Evolutionary conservation across 2,888 invertebrate species (phyloP).

Genomic region (Himalopsyche anomala): DNA sequence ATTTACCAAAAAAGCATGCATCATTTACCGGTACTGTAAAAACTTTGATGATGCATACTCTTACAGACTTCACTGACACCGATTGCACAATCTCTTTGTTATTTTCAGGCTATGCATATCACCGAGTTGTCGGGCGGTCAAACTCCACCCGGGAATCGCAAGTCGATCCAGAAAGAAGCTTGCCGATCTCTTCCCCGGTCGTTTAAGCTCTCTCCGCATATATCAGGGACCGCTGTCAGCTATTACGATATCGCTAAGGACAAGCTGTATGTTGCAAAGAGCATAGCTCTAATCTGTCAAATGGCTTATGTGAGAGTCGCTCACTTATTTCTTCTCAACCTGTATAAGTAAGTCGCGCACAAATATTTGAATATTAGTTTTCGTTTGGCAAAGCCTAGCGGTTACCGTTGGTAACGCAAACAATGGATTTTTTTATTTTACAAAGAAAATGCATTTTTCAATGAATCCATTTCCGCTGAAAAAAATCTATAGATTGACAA

Average conservation of each 20-base stretch:
- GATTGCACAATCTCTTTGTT: constrained; percentile 42
- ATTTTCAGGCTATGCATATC: constrained; percentile 88
- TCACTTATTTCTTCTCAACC: constrained; percentile 89
- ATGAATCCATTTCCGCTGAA: too few species aligned
- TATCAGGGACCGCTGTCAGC: constrained; percentile 85
- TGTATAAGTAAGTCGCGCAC: constrained; percentile 82
- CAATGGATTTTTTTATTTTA: neutral
- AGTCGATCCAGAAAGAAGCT: constrained; percentile 80
- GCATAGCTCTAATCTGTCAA: constrained; percentile 94
- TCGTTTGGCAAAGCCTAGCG: neutral
- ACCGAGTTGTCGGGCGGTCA: constrained; percentile 92
- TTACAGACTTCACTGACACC: neutral
- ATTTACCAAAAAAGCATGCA: too few species aligned
- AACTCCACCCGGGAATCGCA: constrained; percentile 80
- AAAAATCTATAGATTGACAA: too few species aligned
- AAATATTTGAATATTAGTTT: neutral
- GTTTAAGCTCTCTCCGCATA: constrained; percentile 89
- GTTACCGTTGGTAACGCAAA: neutral
- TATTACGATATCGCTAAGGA: constrained; percentile 97
- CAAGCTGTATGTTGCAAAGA: constrained; percentile 95
- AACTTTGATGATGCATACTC: too few species aligned
- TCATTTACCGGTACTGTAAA: too few species aligned
- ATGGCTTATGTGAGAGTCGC: constrained; percentile 93
- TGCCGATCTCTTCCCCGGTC: constrained; percentile 92
- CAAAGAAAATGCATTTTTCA: neutral